Evolutionary conservation across 2,888 invertebrate species (phyloP).

Genomic region (Panzeria rudis): DNA sequence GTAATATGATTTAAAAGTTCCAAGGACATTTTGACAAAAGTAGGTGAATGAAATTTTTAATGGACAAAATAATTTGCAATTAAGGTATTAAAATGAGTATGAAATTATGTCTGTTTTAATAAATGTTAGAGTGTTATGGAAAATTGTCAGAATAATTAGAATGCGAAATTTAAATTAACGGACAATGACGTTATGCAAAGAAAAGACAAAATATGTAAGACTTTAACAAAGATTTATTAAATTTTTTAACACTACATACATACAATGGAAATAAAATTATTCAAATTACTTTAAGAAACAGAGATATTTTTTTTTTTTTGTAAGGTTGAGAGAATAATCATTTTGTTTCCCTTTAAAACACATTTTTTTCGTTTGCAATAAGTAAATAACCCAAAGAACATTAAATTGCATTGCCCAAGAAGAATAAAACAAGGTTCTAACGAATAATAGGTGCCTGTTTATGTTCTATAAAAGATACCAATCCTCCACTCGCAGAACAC

Average conservation of each 20-base stretch:
- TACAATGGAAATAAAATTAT: background rate
- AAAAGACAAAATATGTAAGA: background rate
- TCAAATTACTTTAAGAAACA: background rate
- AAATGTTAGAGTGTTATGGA: conserved; percentile 1
- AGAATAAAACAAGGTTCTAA: too few relatives aligned
- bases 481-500: too few relatives aligned
- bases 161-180: background rate
- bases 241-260: too few relatives aligned
- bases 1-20: conserved; percentile 37
- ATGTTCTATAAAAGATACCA: too few relatives aligned
- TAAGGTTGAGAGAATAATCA: too few relatives aligned
- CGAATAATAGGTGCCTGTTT: too few relatives aligned
- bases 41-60: conserved; percentile 56
- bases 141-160: background rate
- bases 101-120: conserved; percentile 27
- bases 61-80: conserved; percentile 59
- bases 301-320: too few relatives aligned
- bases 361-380: too few relatives aligned
- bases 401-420: too few relatives aligned
- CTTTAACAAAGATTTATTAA: too few relatives aligned
- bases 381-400: too few relatives aligned
- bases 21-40: conserved; percentile 46
- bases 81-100: conserved; percentile 50
- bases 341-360: too few relatives aligned
- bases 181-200: background rate